phyloP scores from a whole-genome alignment of 1,140 invertebrate species.

The Conus ventricosus region DNA sequence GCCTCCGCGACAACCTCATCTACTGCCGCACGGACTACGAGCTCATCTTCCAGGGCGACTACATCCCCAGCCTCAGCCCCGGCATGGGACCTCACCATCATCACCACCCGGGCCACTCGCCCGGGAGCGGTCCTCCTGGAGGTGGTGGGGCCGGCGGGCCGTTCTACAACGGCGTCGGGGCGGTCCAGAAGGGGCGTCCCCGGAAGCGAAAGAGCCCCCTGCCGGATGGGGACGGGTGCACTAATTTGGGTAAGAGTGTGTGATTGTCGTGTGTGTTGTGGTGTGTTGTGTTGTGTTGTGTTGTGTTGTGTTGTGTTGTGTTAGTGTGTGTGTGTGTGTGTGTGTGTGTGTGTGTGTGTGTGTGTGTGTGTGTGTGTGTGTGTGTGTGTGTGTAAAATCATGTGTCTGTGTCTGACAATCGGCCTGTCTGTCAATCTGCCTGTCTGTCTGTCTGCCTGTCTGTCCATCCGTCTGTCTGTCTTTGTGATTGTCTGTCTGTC shows the following conservation, averaged over 20 bases:
- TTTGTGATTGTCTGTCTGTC: too few relatives aligned
- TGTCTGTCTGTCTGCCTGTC: too few relatives aligned
- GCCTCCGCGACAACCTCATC: slow-evolving; percentile 76
- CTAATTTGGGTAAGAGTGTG: slow-evolving; percentile 49
- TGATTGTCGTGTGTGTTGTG: too few relatives aligned
- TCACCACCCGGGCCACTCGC: slow-evolving; percentile 15
- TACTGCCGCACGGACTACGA: slow-evolving; percentile 77
- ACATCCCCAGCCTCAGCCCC: slow-evolving; percentile 55
- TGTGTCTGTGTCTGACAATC: too few relatives aligned
- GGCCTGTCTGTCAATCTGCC: too few relatives aligned
- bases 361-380: background rate
- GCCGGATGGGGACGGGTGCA: slow-evolving; percentile 51
- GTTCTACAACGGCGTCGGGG: slow-evolving; percentile 83
- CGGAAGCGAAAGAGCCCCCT: slow-evolving; percentile 57
- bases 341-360: background rate
- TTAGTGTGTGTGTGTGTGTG: too few relatives aligned
- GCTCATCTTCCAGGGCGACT: slow-evolving; percentile 64
- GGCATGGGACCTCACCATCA: slow-evolving; percentile 26
- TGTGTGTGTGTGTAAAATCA: background rate
- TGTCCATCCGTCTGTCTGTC: too few relatives aligned
- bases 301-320: too few relatives aligned
- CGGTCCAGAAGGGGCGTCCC: slow-evolving; percentile 84
- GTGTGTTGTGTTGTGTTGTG: too few relatives aligned
- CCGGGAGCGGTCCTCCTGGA: background rate
- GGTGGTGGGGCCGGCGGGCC: slow-evolving; percentile 50